Evolutionary conservation across 2,888 invertebrate species (phyloP).

Genomic region (Lasioglossum pauxillum): DNA sequence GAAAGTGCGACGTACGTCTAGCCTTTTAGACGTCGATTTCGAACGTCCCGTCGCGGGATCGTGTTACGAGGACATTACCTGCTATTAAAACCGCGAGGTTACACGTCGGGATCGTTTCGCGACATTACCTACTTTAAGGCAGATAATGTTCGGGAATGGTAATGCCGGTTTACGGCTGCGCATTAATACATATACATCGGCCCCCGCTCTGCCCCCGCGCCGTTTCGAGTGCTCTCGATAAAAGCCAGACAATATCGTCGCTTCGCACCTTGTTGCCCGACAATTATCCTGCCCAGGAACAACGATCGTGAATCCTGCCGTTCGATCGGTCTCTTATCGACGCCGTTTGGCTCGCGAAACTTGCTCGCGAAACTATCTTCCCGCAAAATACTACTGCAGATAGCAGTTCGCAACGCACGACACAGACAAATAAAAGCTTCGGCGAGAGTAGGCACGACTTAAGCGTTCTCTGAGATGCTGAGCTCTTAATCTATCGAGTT

Average conservation of each 20-base stretch:
- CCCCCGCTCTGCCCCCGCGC: background rate
- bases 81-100: slow-evolving; percentile 56
- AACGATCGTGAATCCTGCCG: background rate
- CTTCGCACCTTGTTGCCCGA: slow-evolving; percentile 5
- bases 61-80: slow-evolving; percentile 53
- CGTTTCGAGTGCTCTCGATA: slow-evolving; percentile 7
- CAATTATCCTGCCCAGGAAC: background rate
- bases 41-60: slow-evolving; percentile 45
- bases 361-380: background rate
- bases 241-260: slow-evolving; percentile 7
- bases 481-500: background rate
- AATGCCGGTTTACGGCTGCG: slow-evolving; percentile 41
- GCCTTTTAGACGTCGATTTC: slow-evolving; percentile 38
- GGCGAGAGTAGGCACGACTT: background rate
- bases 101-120: slow-evolving; percentile 47
- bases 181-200: slow-evolving; percentile 1
- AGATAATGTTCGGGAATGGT: slow-evolving; percentile 30
- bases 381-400: background rate
- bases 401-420: background rate
- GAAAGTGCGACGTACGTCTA: slow-evolving; percentile 51
- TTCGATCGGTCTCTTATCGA: slow-evolving; percentile 3
- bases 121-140: slow-evolving; percentile 49
- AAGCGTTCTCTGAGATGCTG: background rate
- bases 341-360: background rate
- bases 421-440: background rate